Conservation (phyloP, 1,140 invertebrate genomes). For the Cydia splendana region DNA sequence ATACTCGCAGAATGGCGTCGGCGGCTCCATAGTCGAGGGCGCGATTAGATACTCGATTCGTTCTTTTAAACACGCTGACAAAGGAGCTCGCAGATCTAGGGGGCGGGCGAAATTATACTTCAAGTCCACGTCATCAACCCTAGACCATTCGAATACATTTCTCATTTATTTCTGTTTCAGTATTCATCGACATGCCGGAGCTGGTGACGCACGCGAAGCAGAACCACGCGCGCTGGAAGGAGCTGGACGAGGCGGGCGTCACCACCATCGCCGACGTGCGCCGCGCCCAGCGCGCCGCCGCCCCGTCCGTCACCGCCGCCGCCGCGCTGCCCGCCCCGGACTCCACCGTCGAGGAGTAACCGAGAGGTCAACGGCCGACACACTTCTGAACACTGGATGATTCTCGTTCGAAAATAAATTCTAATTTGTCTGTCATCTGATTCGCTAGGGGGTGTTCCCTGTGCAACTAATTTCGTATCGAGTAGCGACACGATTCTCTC, state of each 20-base stretch:
- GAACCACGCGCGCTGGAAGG: conserved; percentile 96
- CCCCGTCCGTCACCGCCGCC: conserved; percentile 45
- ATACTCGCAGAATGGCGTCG: too few species aligned
- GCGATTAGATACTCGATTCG: too few species aligned
- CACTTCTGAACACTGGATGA: not conserved
- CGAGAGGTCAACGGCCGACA: too few species aligned
- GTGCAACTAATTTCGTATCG: too few species aligned
- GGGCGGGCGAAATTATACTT: too few species aligned
- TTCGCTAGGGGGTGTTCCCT: too few species aligned
- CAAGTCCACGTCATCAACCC: too few species aligned
- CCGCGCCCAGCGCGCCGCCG: conserved; percentile 51
- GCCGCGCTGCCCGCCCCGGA: conserved; percentile 39
- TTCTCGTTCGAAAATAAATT: not conserved
- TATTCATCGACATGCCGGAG: conserved; percentile 95
- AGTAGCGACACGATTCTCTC: too few species aligned
- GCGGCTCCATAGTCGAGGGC: too few species aligned
- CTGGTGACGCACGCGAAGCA: conserved; percentile 89
- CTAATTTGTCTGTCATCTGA: too few species aligned
- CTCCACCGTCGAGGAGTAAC: conserved; percentile 54
- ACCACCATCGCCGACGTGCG: conserved; percentile 84
- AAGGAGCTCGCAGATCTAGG: too few species aligned
- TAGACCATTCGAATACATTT: not conserved
- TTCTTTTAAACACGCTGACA: too few species aligned
- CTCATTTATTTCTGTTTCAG: conserved; percentile 79
- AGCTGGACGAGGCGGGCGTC: conserved; percentile 87